These are phyloP conservation scores for Petroica traversi DNA, from an alignment of 2,113 vertebrate genomes.

Conservation along the genomic window DNA sequence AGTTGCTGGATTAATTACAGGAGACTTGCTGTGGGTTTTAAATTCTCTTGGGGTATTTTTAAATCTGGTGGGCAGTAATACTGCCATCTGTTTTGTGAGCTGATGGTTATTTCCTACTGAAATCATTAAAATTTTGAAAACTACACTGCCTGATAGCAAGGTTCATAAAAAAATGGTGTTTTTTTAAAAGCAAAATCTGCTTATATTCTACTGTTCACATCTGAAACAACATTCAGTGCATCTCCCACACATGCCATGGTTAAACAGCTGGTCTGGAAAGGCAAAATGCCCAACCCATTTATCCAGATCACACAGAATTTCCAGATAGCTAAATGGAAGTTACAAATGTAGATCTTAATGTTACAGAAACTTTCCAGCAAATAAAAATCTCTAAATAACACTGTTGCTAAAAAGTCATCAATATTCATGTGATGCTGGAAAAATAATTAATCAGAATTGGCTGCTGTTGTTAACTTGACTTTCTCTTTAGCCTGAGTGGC, in stretches of 20 bases:
- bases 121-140: constrained; percentile 43
- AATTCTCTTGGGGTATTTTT: constrained; percentile 62
- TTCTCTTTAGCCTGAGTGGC: neutral
- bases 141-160: neutral
- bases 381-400: constrained; percentile 6
- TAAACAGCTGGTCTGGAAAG: constrained; percentile 11
- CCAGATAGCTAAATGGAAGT: neutral
- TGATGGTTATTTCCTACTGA: neutral
- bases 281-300: neutral
- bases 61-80: constrained; percentile 54
- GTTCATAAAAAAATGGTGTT: neutral
- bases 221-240: neutral
- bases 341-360: neutral
- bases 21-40: constrained; percentile 45
- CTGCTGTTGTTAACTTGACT: neutral
- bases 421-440: neutral
- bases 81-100: constrained; percentile 55
- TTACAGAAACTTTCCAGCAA: neutral
- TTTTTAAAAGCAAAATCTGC: neutral
- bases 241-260: neutral
- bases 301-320: neutral
- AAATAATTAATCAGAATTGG: constrained; percentile 13
- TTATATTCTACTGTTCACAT: neutral
- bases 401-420: neutral
- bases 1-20: constrained; percentile 64